Evolutionary conservation across 2,888 invertebrate species (phyloP), one percentile per base, ranked within the genome.

Genomic region (Noctua janthe): DNA sequence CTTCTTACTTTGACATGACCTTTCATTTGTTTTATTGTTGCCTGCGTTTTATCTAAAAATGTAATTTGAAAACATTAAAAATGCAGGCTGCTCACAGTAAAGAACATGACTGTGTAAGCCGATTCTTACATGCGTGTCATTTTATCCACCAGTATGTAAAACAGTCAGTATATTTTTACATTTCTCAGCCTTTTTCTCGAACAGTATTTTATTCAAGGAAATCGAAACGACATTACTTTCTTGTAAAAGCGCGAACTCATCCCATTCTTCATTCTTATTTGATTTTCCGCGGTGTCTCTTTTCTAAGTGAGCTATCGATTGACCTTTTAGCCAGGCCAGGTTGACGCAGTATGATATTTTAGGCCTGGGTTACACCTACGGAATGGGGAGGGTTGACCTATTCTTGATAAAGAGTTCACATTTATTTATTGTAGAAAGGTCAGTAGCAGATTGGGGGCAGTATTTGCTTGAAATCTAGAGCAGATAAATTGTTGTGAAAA

Each of bases 321-420:
- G 83, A 85, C 85, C 83, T 85, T 83, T 85, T 1, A 39, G 43
- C 11, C 10, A 49, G 64, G 71, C 35, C 67, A 29, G 67, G 70
- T 71, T 71, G 64, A 79, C 80, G 71, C 84, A 69, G 43, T 54
- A 49, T 79, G 23, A 72, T 84, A 82, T 82, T 79, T 84, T 49
- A 69, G 71, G 72, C 71, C 15, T 43, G 39, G n/a, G 79, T 23
- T 83, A 78, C 20, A 69, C 54, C 54, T 56, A n/a, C 69, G 17
- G 54, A 78, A 79, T 62, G 51, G 84, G 79, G 79, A 11, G 70
- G 54, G 64, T 29, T 78, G 79, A 72, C 71, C 84, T 82, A 78
- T 71, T 72, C 67, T 72, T 62, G 59, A 51, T 54, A 79, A 23
- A 78, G 51, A 20, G 7, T 47, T 71, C 35, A 83, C 54, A 7